Base-by-base conservation (phyloP, 2,113 vertebrate genomes). In the Eleginops maclovinus region DNA sequence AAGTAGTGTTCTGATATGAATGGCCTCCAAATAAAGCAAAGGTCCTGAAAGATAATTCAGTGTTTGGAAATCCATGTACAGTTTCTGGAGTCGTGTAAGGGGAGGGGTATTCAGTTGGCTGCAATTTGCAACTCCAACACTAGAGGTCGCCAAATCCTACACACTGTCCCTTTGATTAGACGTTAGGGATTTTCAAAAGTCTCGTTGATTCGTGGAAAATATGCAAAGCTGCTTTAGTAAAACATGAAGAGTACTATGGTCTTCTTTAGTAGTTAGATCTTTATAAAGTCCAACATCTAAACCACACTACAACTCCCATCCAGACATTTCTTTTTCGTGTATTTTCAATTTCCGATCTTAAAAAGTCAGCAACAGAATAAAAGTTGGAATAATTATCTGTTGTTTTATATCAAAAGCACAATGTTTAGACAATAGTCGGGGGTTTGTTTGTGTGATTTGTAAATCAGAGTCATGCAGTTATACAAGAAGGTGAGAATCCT, bases 241-340 rank as follows among this genome's bases (percentile, higher is more conserved):
- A 11, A 81, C 65, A 43, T 12, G 50, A 72, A 15, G 13, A 26
- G 46, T 4, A 14, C 28, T 31, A 16, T 58, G 60, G 60, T 46
- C 5, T 17, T 65, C 2, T 74, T 81, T 67, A 65, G 80, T 81
- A 77, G 77, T 71, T 12, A 60, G 36, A 21, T 80, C 47, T 50
- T 71, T 43, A 26, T 75, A 49, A 55, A 9, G 13, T 17, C 41
- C 22, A 17, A 24, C 13, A 54, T 41, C 28, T 40, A 64, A 63
- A 54, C 61, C 62, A 19, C 16, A 46, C 31, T 4, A 19, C 12
- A 16, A 0, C 59, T 36, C 24, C 9, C 10, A 13, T 2, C 15
- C 36, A 36, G n/a, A n/a, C n/a, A n/a, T n/a, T n/a, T 10, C 62
- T 50, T 46, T 74, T 10, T 31, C 47, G 51, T 54, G 22, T 31